Base-by-base conservation (phyloP, 2,888 invertebrate species). In the Yponomeuta cagnagella region DNA sequence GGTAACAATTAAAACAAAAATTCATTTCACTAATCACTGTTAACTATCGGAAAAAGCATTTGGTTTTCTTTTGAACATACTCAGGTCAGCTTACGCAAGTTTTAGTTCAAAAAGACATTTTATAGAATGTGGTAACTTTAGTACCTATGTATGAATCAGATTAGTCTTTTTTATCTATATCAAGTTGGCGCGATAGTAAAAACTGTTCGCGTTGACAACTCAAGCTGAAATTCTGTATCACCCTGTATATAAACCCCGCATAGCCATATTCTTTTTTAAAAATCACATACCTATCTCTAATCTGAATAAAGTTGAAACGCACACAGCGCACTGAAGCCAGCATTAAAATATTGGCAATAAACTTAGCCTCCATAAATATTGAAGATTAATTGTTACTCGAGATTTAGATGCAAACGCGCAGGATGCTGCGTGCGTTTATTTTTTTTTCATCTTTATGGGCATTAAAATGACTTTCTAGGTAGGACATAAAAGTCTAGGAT, bases 321-420 rank as follows among this genome's bases (percentile, higher is more conserved):
- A 58, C 9, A 52, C 15, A 15, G 52, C 15, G 52, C 52, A 15
- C 52, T 58, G 15, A 12, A 58, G 12, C 6, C 2, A 58, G 15
- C 52, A 58, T 15, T 58, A 58, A 58, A 58, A 58, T 58, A 58
- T 12, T 58, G 15, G 52, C 15, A 15, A 58, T 58, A 58, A 58
- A 58, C 52, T 15, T 15, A 5, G 52, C 52, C 15, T 15, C 52
- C 52, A 58, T 58, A 58, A 58, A 58, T 58, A 58, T 58, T 58
- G 52, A 58, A 58, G 52, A 58, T 58, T 58, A 58, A 58, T 58
- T 58, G 52, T 58, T 15, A 58, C 15, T 58, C 15, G 52, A 15
- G 52, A 58, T 58, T 58, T 58, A 58, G 52, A 58, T 15, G 52
- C 52, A 58, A 58, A 58, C 52, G 52, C 52, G 52, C 52, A 58